Conservation (phyloP, 2,888 invertebrate species). For the Conops quadrifasciatus region DNA sequence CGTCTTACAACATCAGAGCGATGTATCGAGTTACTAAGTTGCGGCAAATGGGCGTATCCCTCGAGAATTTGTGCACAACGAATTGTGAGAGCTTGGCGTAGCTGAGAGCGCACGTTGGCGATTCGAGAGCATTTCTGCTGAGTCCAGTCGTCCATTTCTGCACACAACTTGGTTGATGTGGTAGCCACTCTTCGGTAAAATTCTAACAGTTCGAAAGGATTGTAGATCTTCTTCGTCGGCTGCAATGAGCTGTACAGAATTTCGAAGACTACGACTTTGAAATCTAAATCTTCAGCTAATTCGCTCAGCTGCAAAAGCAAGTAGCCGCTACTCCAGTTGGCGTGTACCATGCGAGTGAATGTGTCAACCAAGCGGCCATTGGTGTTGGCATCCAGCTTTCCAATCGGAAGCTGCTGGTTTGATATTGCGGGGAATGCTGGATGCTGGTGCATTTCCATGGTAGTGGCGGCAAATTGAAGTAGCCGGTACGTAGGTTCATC, state of each 20-base stretch:
- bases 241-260: slow-evolving; percentile 11
- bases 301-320: slow-evolving; percentile 22
- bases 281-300: slow-evolving; percentile 1
- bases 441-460: neutral
- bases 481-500: neutral
- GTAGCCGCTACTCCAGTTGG: slow-evolving; percentile 15
- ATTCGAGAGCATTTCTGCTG: neutral
- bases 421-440: neutral
- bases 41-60: slow-evolving; percentile 45
- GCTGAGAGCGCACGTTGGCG: neutral
- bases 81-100: slow-evolving; percentile 1
- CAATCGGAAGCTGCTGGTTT: neutral
- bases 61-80: slow-evolving; percentile 35
- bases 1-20: neutral
- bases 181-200: neutral
- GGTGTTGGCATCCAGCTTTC: neutral
- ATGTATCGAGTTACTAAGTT: slow-evolving; percentile 29
- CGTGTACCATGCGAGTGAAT: slow-evolving; percentile 13
- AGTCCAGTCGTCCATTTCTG: neutral
- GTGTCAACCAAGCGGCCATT: neutral
- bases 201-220: slow-evolving; percentile 25
- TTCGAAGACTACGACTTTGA: slow-evolving; percentile 16
- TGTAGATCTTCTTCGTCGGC: slow-evolving; percentile 21
- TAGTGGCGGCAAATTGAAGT: neutral
- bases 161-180: neutral